Conservation (phyloP, 2,797 vertebrate genomes). For the Arrhamphus sclerolepis region DNA sequence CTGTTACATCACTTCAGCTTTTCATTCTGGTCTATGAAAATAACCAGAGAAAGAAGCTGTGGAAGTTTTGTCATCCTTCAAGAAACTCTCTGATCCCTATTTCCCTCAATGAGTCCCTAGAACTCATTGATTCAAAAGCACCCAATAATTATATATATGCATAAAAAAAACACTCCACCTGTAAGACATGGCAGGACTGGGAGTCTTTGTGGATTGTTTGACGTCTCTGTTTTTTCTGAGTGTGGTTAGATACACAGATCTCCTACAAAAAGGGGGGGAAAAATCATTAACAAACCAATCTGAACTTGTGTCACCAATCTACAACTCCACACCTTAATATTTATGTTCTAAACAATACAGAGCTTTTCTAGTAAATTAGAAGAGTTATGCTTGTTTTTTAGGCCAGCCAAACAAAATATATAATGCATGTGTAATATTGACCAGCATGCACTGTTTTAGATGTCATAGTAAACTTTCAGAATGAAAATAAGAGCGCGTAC, state of each 20-base stretch:
- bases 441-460: neutral
- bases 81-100: neutral
- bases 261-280: conserved; percentile 80
- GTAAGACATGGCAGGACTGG: conserved; percentile 77
- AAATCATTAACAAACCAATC: neutral
- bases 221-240: conserved; percentile 87
- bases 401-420: too few relatives aligned
- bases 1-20: too few relatives aligned
- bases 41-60: too few relatives aligned
- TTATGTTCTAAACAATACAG: too few relatives aligned
- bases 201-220: conserved; percentile 79
- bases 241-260: conserved; percentile 94
- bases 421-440: too few relatives aligned
- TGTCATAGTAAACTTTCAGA: neutral
- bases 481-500: neutral
- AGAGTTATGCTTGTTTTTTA: too few relatives aligned
- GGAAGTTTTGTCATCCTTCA: neutral
- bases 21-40: too few relatives aligned
- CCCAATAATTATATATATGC: neutral
- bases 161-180: conserved; percentile 71
- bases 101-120: too few relatives aligned
- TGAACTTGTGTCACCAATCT: too few relatives aligned
- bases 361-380: too few relatives aligned
- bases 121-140: neutral
- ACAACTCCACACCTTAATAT: too few relatives aligned